Evolutionary conservation across 2,888 invertebrate genomes (phyloP), one percentile per base, ranked within the genome.

Genomic region (Cataglyphis altisquamis): DNA sequence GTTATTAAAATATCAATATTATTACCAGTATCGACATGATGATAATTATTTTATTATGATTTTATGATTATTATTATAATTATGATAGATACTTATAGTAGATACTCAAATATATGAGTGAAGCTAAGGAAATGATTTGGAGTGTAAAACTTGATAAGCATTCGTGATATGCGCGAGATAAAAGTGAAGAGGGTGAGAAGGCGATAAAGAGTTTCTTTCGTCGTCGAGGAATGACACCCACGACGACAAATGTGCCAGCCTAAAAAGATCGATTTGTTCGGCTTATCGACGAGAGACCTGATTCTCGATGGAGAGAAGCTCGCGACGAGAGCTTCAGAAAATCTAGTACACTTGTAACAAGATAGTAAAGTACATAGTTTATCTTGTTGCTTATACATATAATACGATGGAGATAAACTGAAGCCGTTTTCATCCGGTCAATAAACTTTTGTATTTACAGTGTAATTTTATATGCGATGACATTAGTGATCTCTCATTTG

Each of bases 161-260:
- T 32, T 25, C 21, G 55, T 48, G 72, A 62, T 64, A 63, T 67
- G 25, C 64, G 60, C 60, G 85, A 52, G 77, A 80, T 66, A 62
- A 82, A 29, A 63, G 32, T 77, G 74, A 29, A 68, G 36, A 73
- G 64, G 62, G 55, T 66, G 41, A 83, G 72, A 84, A 78, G 83
- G 83, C 82, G 72, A 68, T 55, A 80, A 81, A 81, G 62, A 32
- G 67, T 45, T 82, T 84, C 55, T 77, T 73, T 60, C 80, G 63
- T 82, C 77, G 72, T 82, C 67, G 80, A 63, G 74, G 55, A 64
- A 68, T 63, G 12, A 64, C 60, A 70, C 67, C 45, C 64, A 57
- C 67, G 55, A 63, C 68, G 75, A 82, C 41, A 57, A 62, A 55
- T 15, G 29, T 15, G n/a, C 29, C 29, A 41, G 67, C 52, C 36